Base-by-base conservation (phyloP, 2,888 invertebrate genomes). In the Trichacis sp. region DNA sequence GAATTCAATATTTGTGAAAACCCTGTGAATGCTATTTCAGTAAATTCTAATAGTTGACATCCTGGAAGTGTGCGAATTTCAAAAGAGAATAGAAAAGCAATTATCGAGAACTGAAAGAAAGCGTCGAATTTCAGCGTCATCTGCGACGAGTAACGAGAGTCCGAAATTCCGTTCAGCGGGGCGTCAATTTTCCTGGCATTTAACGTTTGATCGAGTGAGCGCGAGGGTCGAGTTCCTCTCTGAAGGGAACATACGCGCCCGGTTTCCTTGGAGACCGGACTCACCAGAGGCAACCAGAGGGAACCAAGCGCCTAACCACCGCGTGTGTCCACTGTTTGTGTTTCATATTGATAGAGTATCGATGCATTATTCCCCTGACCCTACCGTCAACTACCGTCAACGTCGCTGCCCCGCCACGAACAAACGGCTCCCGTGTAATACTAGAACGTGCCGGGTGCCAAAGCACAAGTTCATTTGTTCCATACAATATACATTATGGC, bases 311-410 rank as follows among this genome's bases (percentile, higher is more conserved):
- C 68, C 71, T 70, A 74, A 70, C 74, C 73, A 54, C 60, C 63
- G 61, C 70, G 62, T 69, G 69, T 70, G 70, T 73, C 71, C 67
- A 60, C 74, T 82, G 81, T 83, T 83, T 83, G 82, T 81, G 78
- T 81, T 82, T 81, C 81, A 83, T 83, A 83, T 83, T 83, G 83
- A 83, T 83, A 81, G 79, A 83, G 82, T 80, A 82, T 83, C 80
- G 82, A 82, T 81, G 80, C 75, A 73, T 70, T 19, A 45, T 38
- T 55, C 47, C 40, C 14, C 46, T 15, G 68, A 61, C 70, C 72
- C 66, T 58, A 46, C 57, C 58, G 59, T 36, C 51, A 57, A 40
- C 66, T 58, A 46, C 57, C 58, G 59, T 36, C 51, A 57, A 40
- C 69, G 11, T 36, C 57, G 38, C 47, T 14, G 49, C 66, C 61